phyloP scores from a whole-genome alignment of 2,113 vertebrate genomes.

The Chunga burmeisteri region DNA sequence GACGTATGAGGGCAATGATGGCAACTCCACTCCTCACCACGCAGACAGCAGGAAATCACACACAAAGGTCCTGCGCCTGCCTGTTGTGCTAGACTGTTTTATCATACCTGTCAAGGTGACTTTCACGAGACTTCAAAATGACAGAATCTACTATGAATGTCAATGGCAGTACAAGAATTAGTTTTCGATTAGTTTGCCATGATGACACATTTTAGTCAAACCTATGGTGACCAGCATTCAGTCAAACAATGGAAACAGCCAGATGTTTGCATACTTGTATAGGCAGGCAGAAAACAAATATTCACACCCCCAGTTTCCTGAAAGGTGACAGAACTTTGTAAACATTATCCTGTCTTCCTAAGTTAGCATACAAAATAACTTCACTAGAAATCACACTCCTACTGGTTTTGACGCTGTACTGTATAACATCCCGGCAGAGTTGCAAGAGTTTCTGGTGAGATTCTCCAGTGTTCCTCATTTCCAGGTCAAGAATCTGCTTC shows the following conservation, averaged over 20 bases:
- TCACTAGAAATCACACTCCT: slow-evolving; percentile 8
- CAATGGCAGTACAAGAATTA: neutral
- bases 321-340: neutral
- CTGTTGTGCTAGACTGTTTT: neutral
- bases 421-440: slow-evolving; percentile 81
- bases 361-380: neutral
- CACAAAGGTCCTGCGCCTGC: neutral
- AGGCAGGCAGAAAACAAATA: neutral
- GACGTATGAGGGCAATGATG: neutral
- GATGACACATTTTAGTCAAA: neutral
- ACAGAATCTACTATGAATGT: neutral
- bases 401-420: slow-evolving; percentile 88
- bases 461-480: slow-evolving; percentile 79
- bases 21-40: neutral
- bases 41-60: neutral
- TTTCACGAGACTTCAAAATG: neutral
- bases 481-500: slow-evolving; percentile 81
- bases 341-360: neutral
- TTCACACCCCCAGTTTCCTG: neutral
- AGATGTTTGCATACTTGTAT: neutral
- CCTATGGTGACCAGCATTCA: neutral
- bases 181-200: neutral
- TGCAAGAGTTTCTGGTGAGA: slow-evolving; percentile 76
- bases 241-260: neutral
- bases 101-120: neutral